Conservation (phyloP, 2,888 invertebrate species). For the Dasypogon diadema region DNA sequence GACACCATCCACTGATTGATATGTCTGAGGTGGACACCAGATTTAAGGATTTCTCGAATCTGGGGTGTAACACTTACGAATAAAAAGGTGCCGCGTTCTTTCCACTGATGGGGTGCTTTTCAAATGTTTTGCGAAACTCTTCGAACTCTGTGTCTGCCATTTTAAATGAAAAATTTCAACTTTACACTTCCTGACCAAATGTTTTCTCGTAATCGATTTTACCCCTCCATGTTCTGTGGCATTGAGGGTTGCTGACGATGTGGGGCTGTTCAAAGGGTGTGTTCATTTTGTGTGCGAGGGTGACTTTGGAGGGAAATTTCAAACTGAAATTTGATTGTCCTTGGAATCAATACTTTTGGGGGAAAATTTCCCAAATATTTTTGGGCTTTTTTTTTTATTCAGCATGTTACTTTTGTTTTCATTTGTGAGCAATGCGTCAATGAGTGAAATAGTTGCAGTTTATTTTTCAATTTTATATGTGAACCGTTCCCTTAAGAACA, state of each 20-base stretch:
- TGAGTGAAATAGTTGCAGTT: too few relatives aligned
- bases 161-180: slow-evolving; percentile 51
- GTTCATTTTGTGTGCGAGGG: not conserved
- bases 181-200: slow-evolving; percentile 68
- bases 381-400: too few relatives aligned
- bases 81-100: slow-evolving; percentile 84
- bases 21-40: not conserved
- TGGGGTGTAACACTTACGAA: slow-evolving; percentile 77
- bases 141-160: slow-evolving; percentile 96
- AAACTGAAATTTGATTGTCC: too few relatives aligned
- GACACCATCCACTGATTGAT: slow-evolving; percentile 8
- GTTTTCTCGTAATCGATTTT: slow-evolving; percentile 51
- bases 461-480: too few relatives aligned
- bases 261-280: slow-evolving; percentile 12
- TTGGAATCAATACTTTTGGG: too few relatives aligned
- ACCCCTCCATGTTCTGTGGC: slow-evolving; percentile 39
- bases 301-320: slow-evolving; percentile 5
- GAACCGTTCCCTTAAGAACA: too few relatives aligned
- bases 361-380: too few relatives aligned
- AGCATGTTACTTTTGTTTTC: too few relatives aligned
- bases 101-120: slow-evolving; percentile 82
- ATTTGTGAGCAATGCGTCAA: too few relatives aligned
- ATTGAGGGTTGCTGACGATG: slow-evolving; percentile 31
- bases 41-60: not conserved
- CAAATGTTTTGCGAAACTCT: slow-evolving; percentile 89